These are phyloP conservation scores for Anoplophora glabripennis DNA, from an alignment of 1,140 invertebrate genomes.

Conservation along the genomic window DNA sequence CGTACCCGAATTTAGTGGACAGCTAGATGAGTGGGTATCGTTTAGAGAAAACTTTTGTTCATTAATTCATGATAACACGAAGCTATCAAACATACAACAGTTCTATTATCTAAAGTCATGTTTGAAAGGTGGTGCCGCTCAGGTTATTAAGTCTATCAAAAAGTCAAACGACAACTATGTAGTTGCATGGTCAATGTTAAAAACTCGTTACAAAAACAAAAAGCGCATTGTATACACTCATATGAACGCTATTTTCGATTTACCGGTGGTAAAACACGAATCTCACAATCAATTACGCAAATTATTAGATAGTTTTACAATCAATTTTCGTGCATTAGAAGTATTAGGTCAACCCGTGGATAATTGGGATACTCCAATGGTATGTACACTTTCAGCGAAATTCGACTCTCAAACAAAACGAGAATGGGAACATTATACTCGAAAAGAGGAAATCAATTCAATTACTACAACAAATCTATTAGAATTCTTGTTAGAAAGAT, in stretches of 20 bases:
- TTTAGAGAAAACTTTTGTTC: conserved; percentile 13
- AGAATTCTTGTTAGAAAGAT: conserved; percentile 9
- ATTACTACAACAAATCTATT: not conserved
- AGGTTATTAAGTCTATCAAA: conserved; percentile 32
- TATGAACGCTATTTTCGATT: conserved; percentile 31
- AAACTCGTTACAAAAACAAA: conserved; percentile 38
- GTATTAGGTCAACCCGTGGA: conserved; percentile 24
- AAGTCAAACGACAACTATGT: conserved; percentile 36
- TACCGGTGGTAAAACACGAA: conserved; percentile 28
- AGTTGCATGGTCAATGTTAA: conserved; percentile 36
- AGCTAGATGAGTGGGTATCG: conserved; percentile 27
- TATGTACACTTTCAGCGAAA: conserved; percentile 25
- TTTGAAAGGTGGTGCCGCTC: conserved; percentile 29
- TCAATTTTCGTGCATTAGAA: conserved; percentile 26
- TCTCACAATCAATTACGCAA: conserved; percentile 17
- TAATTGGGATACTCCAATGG: conserved; percentile 23
- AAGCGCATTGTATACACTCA: conserved; percentile 35
- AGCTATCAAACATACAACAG: conserved; percentile 22
- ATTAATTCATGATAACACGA: conserved; percentile 6
- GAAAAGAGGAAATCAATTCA: not conserved
- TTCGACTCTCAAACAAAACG: conserved; percentile 22
- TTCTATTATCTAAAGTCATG: conserved; percentile 36
- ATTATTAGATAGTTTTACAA: conserved; percentile 26
- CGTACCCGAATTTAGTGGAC: conserved; percentile 23
- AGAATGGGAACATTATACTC: conserved; percentile 28